Evolutionary conservation across 2,113 vertebrate species (phyloP), one percentile per base, ranked within the genome.

Genomic region (Anoplopoma fimbria): DNA sequence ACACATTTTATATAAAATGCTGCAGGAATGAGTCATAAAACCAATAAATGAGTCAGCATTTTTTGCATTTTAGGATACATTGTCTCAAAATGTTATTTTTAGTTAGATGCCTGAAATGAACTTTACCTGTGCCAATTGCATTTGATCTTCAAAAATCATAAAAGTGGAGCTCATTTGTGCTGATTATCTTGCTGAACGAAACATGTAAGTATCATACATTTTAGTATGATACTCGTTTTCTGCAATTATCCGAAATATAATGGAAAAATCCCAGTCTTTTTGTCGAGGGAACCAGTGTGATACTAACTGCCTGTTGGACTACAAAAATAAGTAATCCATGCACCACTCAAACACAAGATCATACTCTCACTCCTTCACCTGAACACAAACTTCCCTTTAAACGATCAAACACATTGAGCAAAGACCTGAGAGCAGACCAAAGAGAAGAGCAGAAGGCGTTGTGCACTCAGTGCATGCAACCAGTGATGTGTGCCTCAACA

Each of bases 401-500:
- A 55, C 23, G 7, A 40, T 58, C 31, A 51, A 58, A 36, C 29
- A 38, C 21, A 0, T n/a, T 27, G 58, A 55, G 25, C 40, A 58
- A 23, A 68, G 6, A 36, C 7, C 21, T 17, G 69, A 33, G 10
- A 45, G 6, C 21, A 49, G n/a, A 73, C 7, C 9, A 17, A 31
- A 77, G 19, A 71, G 47, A 53, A 23, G 65, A 72, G 47, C 25
- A 4, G 15, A 6, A 60, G 23, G 14, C 13, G 21, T 29, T 23
- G 25, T 9, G 7, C 15, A 2, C 53, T 61, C 21, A 17, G n/a
- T 76, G 76, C 74, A 83, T 27, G 9, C 19, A 51, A 7, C 34
- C 55, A 31, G 58, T 1, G 25, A 65, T 60, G 70, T 88, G 82
- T 58, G 65, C 76, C 83, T 63, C 47, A 86, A 92, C 82, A 91